Percentiles rank a stretch among this genome's conserved stretches.
Evolutionary conservation across 2,113 vertebrate species (phyloP).

Genomic region (Lanius ludovicianus): DNA sequence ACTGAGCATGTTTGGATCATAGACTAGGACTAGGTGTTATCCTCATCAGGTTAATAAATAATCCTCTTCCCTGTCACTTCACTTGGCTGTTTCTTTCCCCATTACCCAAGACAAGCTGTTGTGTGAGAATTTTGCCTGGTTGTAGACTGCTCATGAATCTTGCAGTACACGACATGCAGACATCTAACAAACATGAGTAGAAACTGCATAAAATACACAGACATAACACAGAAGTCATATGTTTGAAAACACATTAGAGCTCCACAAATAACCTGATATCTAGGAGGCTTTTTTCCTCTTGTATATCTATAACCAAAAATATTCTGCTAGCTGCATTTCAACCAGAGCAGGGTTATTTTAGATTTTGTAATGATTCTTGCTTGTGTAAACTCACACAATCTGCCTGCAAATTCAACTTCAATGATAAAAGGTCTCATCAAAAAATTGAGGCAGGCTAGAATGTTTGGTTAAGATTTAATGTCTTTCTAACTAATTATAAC

Average conservation of each 20-base stretch:
- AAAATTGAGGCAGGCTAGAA: slow-evolving; percentile 23
- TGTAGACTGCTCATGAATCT: slow-evolving; percentile 50
- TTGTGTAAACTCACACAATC: slow-evolving; percentile 28
- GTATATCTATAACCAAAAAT: neutral
- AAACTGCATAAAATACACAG: slow-evolving; percentile 26
- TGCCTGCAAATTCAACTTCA: slow-evolving; percentile 12
- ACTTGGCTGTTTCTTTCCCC: neutral
- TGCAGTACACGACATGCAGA: slow-evolving; percentile 40
- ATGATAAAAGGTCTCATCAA: slow-evolving; percentile 32
- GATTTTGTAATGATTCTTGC: neutral
- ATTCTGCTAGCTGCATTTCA: slow-evolving; percentile 14
- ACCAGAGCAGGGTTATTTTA: slow-evolving; percentile 2
- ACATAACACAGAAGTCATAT: neutral
- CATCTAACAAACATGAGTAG: slow-evolving; percentile 32
- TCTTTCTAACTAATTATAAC: slow-evolving; percentile 42
- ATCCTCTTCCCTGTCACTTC: slow-evolving; percentile 16
- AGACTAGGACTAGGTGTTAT: neutral
- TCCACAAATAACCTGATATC: neutral
- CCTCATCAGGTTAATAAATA: slow-evolving; percentile 33
- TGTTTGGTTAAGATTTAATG: slow-evolving; percentile 51
- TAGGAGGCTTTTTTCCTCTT: neutral
- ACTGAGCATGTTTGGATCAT: neutral
- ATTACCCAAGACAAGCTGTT: slow-evolving; percentile 51
- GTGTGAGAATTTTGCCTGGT: slow-evolving; percentile 30
- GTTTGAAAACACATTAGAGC: slow-evolving; percentile 23